These are phyloP conservation scores for Corbicula japonica DNA, from an alignment of 2,888 invertebrate species.

Conservation along the genomic window DNA sequence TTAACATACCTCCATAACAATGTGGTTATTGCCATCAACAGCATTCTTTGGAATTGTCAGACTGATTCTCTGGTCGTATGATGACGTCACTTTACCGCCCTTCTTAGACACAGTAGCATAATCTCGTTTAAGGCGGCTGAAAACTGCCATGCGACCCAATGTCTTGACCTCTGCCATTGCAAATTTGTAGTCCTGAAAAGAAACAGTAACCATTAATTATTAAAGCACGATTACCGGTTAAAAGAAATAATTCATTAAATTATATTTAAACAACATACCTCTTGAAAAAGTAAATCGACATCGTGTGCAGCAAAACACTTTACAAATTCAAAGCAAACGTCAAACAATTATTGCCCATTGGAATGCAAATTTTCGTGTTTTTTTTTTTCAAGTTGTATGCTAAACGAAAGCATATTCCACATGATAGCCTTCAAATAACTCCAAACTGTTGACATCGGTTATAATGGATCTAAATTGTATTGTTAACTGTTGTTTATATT, in stretches of 20 bases:
- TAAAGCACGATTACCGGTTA: not conserved
- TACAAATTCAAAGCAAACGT: too few species aligned
- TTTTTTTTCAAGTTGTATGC: too few species aligned
- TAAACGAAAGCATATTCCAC: too few species aligned
- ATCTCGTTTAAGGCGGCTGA: slow-evolving; percentile 82
- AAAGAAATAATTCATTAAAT: not conserved
- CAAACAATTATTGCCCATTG: too few species aligned
- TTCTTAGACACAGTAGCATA: slow-evolving; percentile 76
- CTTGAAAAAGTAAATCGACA: too few species aligned
- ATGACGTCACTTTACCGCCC: slow-evolving; percentile 79
- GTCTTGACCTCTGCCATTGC: slow-evolving; percentile 79
- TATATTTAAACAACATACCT: not conserved
- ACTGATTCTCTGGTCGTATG: slow-evolving; percentile 81
- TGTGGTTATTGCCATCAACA: slow-evolving; percentile 76
- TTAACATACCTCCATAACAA: slow-evolving; percentile 79
- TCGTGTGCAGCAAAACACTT: too few species aligned
- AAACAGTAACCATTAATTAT: not conserved
- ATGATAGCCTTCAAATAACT: too few species aligned
- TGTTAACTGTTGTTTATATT: too few species aligned
- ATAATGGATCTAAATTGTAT: too few species aligned
- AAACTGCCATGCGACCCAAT: slow-evolving; percentile 77
- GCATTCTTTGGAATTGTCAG: slow-evolving; percentile 75
- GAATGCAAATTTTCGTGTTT: too few species aligned
- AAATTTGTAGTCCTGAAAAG: slow-evolving; percentile 80
- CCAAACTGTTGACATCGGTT: too few species aligned